Evolutionary conservation across 2,888 invertebrate species (phyloP), one percentile per base, ranked within the genome.

Genomic region (Sussaba pulchella): DNA sequence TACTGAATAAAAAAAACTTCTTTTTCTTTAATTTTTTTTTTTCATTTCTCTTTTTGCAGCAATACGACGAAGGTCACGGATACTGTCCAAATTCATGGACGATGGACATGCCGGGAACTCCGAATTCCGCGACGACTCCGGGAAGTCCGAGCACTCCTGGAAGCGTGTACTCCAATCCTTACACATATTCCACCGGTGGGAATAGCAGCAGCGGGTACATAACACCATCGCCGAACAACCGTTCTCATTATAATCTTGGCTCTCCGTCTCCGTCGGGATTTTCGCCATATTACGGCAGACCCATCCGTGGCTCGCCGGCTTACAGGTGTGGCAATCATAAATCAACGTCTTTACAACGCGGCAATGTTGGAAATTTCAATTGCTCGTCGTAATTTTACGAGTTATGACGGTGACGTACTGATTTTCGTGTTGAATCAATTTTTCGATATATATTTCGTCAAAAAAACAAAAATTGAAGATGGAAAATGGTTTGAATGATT

Each of bases 221-320:
- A n/a, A 84, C 85, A 10, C 84, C 86, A n/a, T 87, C 88, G 36
- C 87, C 89, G 0, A 83, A 86, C 17, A 84, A 83, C 59, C 73
- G 79, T 26, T 83, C 84, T 47, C 81, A 86, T 45, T 82, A 77
- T 21, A 83, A 82, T 63, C 69, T 84, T 10, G 86, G 87, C 10
- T 87, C 88, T 45, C 85, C 89, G 3, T 59, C 89, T 17, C 87
- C 89, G 2, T 85, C 89, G 2, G 82, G 84, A 82, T 84, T 87
- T 39, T 87, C 89, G 0, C 78, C 81, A 2, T 88, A 86, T 69
- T 89, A 86, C 26, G 91, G 91, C 41, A 87, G 91, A 74, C 87
- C 91, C 10, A 91, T 91, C 79, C 87, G 91, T 50, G 91, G 91
- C 2, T 91, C 91, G 9, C 87, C 91, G 17, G 87, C 90, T 12